A percentile compares a stretch with the other conserved stretches of the same genome.
These are phyloP conservation scores for Myocastor coypus DNA, from an alignment of 2,113 vertebrate genomes.

Conservation along the genomic window DNA sequence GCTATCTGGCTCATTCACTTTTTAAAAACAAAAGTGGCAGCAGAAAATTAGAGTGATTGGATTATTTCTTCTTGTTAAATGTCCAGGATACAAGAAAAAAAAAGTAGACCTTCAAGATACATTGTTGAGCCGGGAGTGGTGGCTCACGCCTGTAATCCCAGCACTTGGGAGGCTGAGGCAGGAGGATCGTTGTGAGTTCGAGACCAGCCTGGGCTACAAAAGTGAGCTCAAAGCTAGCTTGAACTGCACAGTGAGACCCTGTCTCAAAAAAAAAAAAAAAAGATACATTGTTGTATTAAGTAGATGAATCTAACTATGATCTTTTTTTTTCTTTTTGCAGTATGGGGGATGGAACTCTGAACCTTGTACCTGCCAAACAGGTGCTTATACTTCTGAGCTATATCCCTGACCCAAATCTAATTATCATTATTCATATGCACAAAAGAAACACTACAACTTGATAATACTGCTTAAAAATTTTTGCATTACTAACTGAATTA, in stretches of 20 bases:
- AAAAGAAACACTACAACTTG: not conserved
- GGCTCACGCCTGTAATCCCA: no score
- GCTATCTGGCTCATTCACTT: not conserved
- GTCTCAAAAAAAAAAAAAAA: no score
- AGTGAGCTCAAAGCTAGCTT: no score
- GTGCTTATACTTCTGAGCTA: no score
- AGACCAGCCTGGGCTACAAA: no score
- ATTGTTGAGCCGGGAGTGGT: no score
- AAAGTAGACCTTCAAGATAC: not conserved
- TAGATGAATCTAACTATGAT: not conserved
- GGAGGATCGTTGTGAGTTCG: no score
- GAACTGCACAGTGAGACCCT: no score
- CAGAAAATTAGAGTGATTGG: not conserved
- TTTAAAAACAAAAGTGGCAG: not conserved
- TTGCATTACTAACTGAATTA: conserved; percentile 39
- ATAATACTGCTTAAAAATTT: conserved; percentile 25
- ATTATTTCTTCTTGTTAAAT: not conserved
- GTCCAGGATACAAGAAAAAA: not conserved
- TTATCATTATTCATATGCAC: conserved; percentile 22
- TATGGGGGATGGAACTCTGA: no score
- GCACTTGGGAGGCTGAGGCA: no score
- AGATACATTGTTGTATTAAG: conserved; percentile 2
- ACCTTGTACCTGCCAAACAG: no score
- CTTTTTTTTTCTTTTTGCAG: no score
- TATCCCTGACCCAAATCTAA: not conserved